Base-by-base conservation (phyloP, 2,888 invertebrate species). In the Philopedon plagiatum region DNA sequence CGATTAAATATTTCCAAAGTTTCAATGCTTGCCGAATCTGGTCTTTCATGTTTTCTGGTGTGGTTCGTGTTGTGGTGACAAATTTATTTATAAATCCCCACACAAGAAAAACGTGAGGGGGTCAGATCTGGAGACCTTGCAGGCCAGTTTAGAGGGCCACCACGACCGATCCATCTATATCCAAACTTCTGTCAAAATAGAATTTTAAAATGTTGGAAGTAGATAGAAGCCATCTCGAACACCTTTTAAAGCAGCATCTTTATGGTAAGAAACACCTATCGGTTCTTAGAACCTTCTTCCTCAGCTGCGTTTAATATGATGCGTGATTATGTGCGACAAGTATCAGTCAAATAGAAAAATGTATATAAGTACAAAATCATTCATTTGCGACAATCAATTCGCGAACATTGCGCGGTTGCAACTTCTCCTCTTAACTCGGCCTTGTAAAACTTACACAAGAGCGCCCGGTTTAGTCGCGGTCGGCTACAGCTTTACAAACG, bases 361-460 rank as follows among this genome's bases (percentile, higher is more conserved):
- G 8, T 54, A 54, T 54, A 54, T 29, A 29, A 29, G 23, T 39
- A 23, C 19, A 37, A 32, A 26, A 18, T 51, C 57, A 68, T 62
- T 69, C 66, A 71, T 74, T n/a, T 71, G 61, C 23, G 63, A 69
- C 62, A 58, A 61, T 58, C 46, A 63, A 69, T 49, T 57, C 19
- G 54, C 60, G 51, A 57, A 58, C 32, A 60, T 71, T 71, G 65
- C 69, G 71, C 81, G 80, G 81, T 82, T 80, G 82, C 81, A 80
- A 80, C 77, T 78, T 79, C 76, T 78, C 78, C 73, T 78, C 78
- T 77, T 73, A 77, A 71, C 78, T 67, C 80, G 83, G 80, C 83
- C 83, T 83, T 83, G 82, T 80, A 80, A 80, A 81, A 80, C 80
- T n/a, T 79, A 81, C 81, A 81, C 79, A 81, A 78, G 80, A 82